Percentiles rank a stretch among this genome's conserved stretches.
Evolutionary conservation across 2,888 invertebrate genomes (phyloP).

Genomic region (Nasonia oneida): DNA sequence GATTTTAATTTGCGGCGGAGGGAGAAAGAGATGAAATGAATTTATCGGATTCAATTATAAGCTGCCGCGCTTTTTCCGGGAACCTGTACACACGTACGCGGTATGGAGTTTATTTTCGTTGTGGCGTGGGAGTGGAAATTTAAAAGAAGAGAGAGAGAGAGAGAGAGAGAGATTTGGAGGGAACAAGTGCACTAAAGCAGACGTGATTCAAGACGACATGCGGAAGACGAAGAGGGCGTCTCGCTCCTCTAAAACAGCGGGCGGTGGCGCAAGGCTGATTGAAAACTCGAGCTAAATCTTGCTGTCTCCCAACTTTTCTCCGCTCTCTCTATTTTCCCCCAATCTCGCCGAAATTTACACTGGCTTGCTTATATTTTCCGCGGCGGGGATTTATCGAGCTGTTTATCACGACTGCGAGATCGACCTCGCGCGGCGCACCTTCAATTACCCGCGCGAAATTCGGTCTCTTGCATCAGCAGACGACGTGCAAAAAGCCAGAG

Average conservation of each 20-base stretch:
- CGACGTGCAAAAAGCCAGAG: conserved; percentile 58
- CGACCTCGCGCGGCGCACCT: neutral
- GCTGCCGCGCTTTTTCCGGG: conserved; percentile 40
- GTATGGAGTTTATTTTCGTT: no score
- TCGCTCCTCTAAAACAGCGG: neutral
- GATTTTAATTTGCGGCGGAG: conserved; percentile 47
- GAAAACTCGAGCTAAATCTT: conserved; percentile 27
- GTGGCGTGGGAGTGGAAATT: neutral
- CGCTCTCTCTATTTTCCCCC: neutral
- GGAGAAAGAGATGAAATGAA: conserved; percentile 30
- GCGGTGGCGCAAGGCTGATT: conserved; percentile 11
- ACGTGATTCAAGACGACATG: conserved; percentile 20
- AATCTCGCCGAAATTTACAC: neutral
- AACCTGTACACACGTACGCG: neutral
- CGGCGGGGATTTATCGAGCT: neutral
- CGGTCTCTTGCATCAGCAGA: neutral
- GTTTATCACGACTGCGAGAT: neutral
- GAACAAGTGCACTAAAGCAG: neutral
- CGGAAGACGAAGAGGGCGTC: conserved; percentile 41
- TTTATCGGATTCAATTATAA: conserved; percentile 60
- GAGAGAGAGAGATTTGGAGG: neutral
- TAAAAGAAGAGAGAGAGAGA: neutral
- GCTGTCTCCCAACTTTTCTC: conserved; percentile 4
- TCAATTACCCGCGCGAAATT: conserved; percentile 10
- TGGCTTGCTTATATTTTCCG: neutral